These are phyloP conservation scores for Ecliptopera silaceata DNA, from an alignment of 2,888 invertebrate genomes.

Conservation along the genomic window DNA sequence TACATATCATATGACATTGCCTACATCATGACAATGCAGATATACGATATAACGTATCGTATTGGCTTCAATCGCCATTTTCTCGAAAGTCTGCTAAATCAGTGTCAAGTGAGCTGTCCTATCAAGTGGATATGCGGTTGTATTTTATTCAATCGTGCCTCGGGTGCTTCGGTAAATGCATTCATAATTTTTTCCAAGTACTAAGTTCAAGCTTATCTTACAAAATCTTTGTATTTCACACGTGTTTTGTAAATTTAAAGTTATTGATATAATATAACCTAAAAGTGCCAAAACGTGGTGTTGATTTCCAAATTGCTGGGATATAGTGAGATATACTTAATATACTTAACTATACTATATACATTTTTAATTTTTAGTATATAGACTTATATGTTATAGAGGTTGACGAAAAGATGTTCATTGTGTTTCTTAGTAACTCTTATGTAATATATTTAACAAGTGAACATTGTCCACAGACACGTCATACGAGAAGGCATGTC, in stretches of 20 bases:
- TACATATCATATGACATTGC: conserved; percentile 47
- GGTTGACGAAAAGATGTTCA: no score
- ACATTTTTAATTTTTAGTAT: no score
- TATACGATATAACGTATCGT: conserved; percentile 47
- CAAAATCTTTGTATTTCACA: neutral
- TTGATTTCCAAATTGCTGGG: no score
- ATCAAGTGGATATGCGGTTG: conserved; percentile 50
- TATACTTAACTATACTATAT: no score
- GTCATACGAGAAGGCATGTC: conserved; percentile 95
- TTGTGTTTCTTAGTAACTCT: no score
- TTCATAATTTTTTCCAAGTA: conserved; percentile 13
- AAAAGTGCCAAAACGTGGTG: no score
- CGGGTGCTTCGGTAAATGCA: conserved; percentile 47
- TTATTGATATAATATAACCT: neutral
- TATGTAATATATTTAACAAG: conserved; percentile 13
- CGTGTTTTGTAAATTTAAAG: neutral
- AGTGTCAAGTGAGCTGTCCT: conserved; percentile 57
- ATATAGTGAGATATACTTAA: no score
- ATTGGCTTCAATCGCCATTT: conserved; percentile 53
- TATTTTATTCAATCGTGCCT: conserved; percentile 43
- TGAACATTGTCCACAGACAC: conserved; percentile 86
- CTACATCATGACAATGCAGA: conserved; percentile 45
- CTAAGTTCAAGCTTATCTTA: conserved; percentile 6
- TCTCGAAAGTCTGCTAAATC: conserved; percentile 64
- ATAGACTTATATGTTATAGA: no score